Conservation (phyloP, 2,797 vertebrate species). For the Echiichthys vipera region DNA sequence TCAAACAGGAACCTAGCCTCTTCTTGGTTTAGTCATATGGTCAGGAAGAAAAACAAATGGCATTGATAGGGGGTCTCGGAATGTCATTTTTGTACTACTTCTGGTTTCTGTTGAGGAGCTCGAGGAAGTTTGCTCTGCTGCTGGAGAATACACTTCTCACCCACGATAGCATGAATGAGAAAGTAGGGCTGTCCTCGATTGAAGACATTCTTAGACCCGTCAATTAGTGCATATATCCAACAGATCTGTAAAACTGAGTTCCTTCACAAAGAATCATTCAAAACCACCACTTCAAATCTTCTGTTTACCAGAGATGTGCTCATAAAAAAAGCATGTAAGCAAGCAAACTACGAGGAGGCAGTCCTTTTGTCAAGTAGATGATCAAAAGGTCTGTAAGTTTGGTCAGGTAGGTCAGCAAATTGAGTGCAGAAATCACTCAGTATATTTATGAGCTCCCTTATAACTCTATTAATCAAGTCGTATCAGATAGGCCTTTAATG, state of each 20-base stretch:
- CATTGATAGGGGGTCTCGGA: conserved; percentile 32
- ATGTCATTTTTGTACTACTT: conserved; percentile 36
- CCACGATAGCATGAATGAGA: background rate
- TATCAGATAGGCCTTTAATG: too few species aligned
- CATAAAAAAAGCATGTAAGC: too few species aligned
- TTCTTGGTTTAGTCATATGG: conserved; percentile 62
- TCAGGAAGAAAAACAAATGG: conserved; percentile 63
- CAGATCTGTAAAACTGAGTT: too few species aligned
- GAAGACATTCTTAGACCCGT: too few species aligned
- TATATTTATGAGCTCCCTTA: background rate
- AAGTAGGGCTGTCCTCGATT: too few species aligned
- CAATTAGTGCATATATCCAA: too few species aligned
- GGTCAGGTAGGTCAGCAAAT: background rate
- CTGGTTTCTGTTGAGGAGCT: conserved; percentile 47
- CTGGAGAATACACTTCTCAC: background rate
- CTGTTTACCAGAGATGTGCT: too few species aligned
- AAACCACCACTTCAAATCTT: too few species aligned
- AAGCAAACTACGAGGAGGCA: too few species aligned
- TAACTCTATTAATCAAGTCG: background rate
- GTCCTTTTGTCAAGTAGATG: too few species aligned
- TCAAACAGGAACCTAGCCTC: conserved; percentile 55
- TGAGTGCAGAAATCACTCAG: background rate
- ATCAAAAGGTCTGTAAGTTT: too few species aligned
- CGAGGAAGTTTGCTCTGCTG: background rate
- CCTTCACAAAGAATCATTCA: too few species aligned